Evolutionary conservation across 64 coral and sea anemone genomes (phyloP).

Genomic region (Cladopsammia gracilis): DNA sequence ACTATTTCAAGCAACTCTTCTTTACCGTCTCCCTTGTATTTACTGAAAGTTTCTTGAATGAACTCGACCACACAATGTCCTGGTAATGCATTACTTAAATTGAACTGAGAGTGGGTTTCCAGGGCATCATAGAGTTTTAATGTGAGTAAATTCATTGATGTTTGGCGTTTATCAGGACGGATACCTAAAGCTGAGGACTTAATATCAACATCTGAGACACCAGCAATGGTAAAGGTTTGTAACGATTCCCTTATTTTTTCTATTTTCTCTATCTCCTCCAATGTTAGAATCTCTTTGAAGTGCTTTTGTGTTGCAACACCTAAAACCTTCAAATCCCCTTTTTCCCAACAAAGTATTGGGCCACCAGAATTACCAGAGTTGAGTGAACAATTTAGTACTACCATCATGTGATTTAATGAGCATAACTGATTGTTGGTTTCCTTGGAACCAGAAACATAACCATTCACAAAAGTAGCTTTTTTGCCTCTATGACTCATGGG

Average conservation of each 20-base stretch:
- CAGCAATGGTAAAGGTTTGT: background rate
- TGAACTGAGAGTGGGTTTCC: background rate
- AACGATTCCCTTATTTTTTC: background rate
- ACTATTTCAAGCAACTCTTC: background rate
- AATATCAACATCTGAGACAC: background rate
- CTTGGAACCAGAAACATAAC: background rate
- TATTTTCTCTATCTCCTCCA: background rate
- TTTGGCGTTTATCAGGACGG: background rate
- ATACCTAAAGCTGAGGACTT: no score
- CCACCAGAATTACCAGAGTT: conserved; percentile 3
- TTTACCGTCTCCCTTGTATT: background rate
- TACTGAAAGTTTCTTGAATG: background rate
- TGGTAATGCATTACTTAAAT: conserved; percentile 6
- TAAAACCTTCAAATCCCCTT: background rate
- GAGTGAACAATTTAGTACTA: background rate
- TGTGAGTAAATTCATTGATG: background rate
- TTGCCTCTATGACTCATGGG: background rate
- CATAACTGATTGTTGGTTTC: background rate
- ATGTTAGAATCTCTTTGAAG: background rate
- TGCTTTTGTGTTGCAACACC: conserved; percentile 3
- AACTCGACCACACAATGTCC: background rate
- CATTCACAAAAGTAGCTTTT: background rate
- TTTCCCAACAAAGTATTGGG: background rate
- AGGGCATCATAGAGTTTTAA: conserved; percentile 8
- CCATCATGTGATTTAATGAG: background rate